Percentiles rank a stretch among this genome's conserved stretches.
phyloP scores from a whole-genome alignment of 2,113 vertebrate genomes.

The Clarias macrocephalus region DNA sequence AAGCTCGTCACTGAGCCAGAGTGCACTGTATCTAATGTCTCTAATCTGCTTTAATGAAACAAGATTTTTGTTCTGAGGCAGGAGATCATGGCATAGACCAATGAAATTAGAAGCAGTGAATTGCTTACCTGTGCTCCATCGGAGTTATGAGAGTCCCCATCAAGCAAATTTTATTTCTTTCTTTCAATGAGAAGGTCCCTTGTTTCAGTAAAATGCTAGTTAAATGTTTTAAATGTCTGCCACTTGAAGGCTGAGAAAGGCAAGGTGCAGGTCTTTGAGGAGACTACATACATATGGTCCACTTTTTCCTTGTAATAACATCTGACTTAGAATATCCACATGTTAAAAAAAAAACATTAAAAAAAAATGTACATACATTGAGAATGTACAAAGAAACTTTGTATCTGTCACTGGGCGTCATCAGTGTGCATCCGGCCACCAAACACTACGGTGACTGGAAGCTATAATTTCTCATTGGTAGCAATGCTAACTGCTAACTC shows the following conservation, averaged over 20 bases:
- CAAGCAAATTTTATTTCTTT: not conserved
- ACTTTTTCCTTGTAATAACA: conserved; percentile 33
- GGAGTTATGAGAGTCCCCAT: not conserved
- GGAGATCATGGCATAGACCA: conserved; percentile 9
- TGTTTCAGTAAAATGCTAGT: conserved; percentile 44
- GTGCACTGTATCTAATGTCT: conserved; percentile 24
- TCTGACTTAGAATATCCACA: conserved; percentile 29
- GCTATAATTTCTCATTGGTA: too few species aligned
- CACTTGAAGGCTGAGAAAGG: not conserved
- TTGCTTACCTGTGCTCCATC: conserved; percentile 27
- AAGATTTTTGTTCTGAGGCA: conserved; percentile 28
- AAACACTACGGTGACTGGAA: too few species aligned
- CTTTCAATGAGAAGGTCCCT: conserved; percentile 11
- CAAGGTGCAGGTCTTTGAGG: conserved; percentile 47
- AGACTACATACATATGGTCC: conserved; percentile 24
- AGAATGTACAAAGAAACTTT: not conserved
- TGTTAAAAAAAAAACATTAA: too few species aligned
- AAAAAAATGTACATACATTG: not conserved
- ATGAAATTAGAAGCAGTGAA: conserved; percentile 21
- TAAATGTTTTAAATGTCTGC: conserved; percentile 52
- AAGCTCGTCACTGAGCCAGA: not conserved
- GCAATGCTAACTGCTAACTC: too few species aligned
- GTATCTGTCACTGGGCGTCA: not conserved
- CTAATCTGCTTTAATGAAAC: conserved; percentile 39
- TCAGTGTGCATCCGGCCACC: too few species aligned